phyloP scores from a whole-genome alignment of 2,797 vertebrate genomes.

The Muscicapa striata region DNA sequence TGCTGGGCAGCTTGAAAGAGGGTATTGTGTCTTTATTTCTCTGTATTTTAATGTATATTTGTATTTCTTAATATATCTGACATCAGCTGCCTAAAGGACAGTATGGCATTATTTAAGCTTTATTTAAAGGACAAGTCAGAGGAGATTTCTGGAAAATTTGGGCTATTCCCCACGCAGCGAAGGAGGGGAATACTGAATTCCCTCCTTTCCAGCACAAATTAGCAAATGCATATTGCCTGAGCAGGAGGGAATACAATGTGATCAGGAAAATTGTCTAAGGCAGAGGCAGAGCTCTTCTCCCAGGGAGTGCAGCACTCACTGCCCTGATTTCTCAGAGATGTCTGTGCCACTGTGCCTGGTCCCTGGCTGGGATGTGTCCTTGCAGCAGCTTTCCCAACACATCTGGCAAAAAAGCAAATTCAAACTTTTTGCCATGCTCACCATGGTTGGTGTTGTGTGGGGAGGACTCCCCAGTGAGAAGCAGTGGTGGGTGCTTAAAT shows the following conservation, averaged over 20 bases:
- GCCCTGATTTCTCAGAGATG: accelerated
- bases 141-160: slow-evolving; percentile 29
- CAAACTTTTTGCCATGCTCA: accelerated
- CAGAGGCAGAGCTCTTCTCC: not conserved
- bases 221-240: not conserved
- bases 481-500: not conserved
- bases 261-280: not conserved
- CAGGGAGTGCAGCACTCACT: accelerated
- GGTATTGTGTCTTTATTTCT: not conserved
- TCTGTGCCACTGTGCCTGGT: not conserved
- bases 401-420: not conserved
- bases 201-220: slow-evolving; percentile 10
- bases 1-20: not conserved
- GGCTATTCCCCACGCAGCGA: not conserved
- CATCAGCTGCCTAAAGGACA: not conserved
- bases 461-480: not conserved
- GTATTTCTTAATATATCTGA: not conserved
- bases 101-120: not conserved
- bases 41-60: not conserved
- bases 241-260: not conserved
- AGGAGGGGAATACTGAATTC: slow-evolving; percentile 3
- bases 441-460: accelerated
- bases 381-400: not conserved
- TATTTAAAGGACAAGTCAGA: slow-evolving; percentile 6
- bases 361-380: not conserved